Conservation (phyloP, 2,888 invertebrate species). For the Himalopsyche tibetana region DNA sequence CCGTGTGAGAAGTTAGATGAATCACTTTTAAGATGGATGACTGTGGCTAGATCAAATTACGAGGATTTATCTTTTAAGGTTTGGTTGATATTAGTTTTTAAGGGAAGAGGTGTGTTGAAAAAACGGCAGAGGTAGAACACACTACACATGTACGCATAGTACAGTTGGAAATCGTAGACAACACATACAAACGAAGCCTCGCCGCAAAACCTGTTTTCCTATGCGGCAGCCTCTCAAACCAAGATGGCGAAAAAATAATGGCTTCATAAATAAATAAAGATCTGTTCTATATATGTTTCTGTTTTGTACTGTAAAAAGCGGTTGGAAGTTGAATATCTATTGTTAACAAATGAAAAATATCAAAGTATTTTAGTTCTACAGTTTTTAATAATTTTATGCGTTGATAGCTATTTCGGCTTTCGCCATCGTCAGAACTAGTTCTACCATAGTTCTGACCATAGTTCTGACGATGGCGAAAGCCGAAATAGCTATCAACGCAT, state of each 20-base stretch:
- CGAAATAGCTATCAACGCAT: too few relatives aligned
- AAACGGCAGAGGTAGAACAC: constrained; percentile 10
- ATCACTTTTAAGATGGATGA: constrained; percentile 47
- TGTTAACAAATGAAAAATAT: too few relatives aligned
- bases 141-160: constrained; percentile 60
- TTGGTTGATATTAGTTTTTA: neutral
- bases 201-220: constrained; percentile 60
- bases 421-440: too few relatives aligned
- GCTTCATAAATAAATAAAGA: too few relatives aligned
- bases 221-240: neutral
- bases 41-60: neutral
- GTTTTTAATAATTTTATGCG: too few relatives aligned
- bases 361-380: too few relatives aligned
- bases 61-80: constrained; percentile 31
- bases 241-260: neutral
- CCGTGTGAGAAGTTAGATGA: neutral
- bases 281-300: too few relatives aligned
- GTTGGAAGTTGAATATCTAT: too few relatives aligned
- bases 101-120: constrained; percentile 32
- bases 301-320: too few relatives aligned
- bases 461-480: too few relatives aligned
- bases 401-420: too few relatives aligned
- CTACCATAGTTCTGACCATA: too few relatives aligned
- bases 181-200: constrained; percentile 54
- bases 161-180: constrained; percentile 63